Base-by-base conservation (phyloP, 2,888 invertebrate species). In the Dryadula phaetusa region DNA sequence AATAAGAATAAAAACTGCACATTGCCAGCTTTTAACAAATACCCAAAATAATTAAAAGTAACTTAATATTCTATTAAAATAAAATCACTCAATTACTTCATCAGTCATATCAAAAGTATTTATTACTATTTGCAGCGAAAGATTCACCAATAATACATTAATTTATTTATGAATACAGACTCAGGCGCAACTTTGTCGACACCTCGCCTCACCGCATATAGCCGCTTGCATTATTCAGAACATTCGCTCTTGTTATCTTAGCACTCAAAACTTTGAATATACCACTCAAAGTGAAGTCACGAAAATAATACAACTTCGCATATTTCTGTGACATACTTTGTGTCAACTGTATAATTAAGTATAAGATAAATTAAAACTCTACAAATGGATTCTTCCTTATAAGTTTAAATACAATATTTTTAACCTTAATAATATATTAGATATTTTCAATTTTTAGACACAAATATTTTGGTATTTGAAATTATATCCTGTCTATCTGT, bases 251-350 rank as follows among this genome's bases (percentile, higher is more conserved):
- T 65, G 84, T 88, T 88, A 87, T 87, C 83, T 86, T 85, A 84
- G 83, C 84, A 85, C 86, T 87, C 83, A 82, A 86, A 90, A 90
- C 88, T 90, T 89, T 77, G 78, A 77, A 82, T 83, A 84, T 87
- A 83, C 84, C 79, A 80, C 82, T 82, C 79, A 76, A 83, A 77
- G 81, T 81, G 76, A 76, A 77, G 77, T 79, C 75, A 77, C 75
- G 83, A 83, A 87, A 87, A 88, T 89, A 85, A 85, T 83, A 83
- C 84, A 85, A 84, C 79, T 86, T 87, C 75, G 74, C 65, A 69
- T 65, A 62, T 62, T 65, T 65, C 62, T 16, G 32, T 25, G 56
- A 47, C 16, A 56, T 62, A 46, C 10, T 44, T 44, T 63, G 28
- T 42, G 28, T 44, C 53, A 34, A 34, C 20, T 8, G 20, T 16